Conservation (phyloP, 2,888 invertebrate genomes). For the Lissocephala sabroskyi region DNA sequence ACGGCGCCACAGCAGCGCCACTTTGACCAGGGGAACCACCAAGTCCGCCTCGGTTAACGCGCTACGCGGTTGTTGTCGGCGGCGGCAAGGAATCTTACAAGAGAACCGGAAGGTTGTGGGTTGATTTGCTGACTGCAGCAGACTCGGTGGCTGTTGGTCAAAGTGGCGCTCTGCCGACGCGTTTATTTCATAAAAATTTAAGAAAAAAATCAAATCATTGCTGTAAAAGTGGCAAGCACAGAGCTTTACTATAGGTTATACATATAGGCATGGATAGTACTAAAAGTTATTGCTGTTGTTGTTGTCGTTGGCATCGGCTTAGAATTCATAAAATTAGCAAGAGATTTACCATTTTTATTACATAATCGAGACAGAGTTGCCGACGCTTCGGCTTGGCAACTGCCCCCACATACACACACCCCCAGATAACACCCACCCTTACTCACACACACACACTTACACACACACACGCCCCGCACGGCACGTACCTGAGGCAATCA, state of each 20-base stretch:
- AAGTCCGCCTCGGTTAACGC: constrained; percentile 31
- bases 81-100: too few species aligned
- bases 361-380: constrained; percentile 29
- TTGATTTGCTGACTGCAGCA: constrained; percentile 18
- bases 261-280: neutral
- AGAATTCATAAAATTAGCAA: too few species aligned
- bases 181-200: constrained; percentile 52
- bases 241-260: constrained; percentile 13
- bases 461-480: too few species aligned
- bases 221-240: constrained; percentile 38
- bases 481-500: constrained; percentile 52
- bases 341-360: constrained; percentile 35
- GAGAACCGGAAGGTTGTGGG: neutral
- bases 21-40: constrained; percentile 68
- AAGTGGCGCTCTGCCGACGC: constrained; percentile 62
- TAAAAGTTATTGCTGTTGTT: constrained; percentile 12
- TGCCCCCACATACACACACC: too few species aligned
- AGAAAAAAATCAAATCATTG: constrained; percentile 71
- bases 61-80: constrained; percentile 7
- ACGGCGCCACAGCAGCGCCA: constrained; percentile 57
- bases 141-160: constrained; percentile 66
- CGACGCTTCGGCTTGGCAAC: constrained; percentile 5
- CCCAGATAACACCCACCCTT: too few species aligned
- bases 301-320: too few species aligned
- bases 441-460: too few species aligned